A percentile compares a stretch with the other conserved stretches of the same genome.
phyloP scores from a whole-genome alignment of 2,888 invertebrate species.

The Ormyrus pomaceus region DNA sequence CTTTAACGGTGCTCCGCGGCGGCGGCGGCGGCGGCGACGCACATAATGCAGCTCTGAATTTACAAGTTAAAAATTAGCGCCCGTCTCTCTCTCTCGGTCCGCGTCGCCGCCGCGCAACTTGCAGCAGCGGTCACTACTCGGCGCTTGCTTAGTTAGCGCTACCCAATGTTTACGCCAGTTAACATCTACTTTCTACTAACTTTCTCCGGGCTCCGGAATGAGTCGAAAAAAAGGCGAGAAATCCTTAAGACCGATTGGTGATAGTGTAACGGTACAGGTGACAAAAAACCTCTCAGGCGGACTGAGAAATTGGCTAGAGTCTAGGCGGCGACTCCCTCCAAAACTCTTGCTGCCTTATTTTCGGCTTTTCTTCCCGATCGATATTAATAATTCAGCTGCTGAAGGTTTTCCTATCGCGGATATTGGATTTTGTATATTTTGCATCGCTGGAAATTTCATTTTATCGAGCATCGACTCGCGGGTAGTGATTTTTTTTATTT shows the following conservation, averaged over 20 bases:
- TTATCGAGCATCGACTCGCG: conserved; percentile 2
- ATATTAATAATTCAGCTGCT: too few relatives aligned
- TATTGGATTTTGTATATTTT: background rate
- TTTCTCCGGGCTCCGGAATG: conserved; percentile 3
- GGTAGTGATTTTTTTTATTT: conserved; percentile 6
- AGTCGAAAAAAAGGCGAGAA: background rate
- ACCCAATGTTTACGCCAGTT: background rate
- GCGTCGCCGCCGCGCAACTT: background rate
- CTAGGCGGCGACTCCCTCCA: too few relatives aligned
- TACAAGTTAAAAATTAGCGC: background rate
- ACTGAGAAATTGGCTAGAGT: too few relatives aligned
- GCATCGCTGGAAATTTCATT: background rate
- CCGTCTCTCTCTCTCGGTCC: too few relatives aligned
- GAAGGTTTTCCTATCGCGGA: background rate
- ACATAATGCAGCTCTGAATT: background rate
- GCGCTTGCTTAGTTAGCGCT: conserved; percentile 6
- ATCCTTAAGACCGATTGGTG: background rate
- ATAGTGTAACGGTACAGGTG: background rate
- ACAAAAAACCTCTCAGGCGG: background rate
- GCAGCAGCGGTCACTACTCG: background rate
- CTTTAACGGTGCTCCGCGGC: background rate
- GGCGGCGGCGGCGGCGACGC: too few relatives aligned
- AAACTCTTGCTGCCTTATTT: too few relatives aligned
- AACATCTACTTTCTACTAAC: conserved; percentile 12
- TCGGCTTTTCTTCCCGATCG: too few relatives aligned